A percentile compares a stretch with the other conserved stretches of the same genome.
These are phyloP conservation scores for Penaeus chinensis DNA, from an alignment of 1,140 invertebrate species.

Conservation along the genomic window DNA sequence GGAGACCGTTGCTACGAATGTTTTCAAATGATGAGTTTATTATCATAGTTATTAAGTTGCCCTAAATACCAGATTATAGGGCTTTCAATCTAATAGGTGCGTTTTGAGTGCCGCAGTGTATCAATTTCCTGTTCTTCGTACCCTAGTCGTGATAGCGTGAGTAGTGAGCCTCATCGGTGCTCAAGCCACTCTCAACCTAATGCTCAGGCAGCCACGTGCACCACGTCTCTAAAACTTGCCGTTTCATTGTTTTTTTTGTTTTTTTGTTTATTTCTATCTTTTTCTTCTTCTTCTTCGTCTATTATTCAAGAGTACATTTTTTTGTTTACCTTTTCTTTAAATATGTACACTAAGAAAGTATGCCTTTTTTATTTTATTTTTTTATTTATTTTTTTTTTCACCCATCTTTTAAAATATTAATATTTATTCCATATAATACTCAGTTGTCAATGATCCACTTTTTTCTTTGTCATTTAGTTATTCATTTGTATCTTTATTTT, in stretches of 20 bases:
- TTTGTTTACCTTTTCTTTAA: too few species aligned
- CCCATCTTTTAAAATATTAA: too few species aligned
- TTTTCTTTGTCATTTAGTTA: neutral
- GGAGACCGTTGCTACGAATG: neutral
- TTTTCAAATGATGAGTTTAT: conserved; percentile 32
- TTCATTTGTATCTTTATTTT: neutral
- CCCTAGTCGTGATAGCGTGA: conserved; percentile 60
- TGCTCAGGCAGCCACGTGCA: conserved; percentile 58
- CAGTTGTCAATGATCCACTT: neutral
- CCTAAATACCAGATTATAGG: conserved; percentile 19
- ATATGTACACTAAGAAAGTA: too few species aligned
- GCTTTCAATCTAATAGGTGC: conserved; percentile 38
- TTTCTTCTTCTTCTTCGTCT: too few species aligned
- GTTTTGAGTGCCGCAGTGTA: conserved; percentile 52
- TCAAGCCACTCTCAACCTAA: conserved; percentile 59
- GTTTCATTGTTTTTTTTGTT: neutral
- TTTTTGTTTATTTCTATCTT: neutral
- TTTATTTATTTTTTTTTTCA: too few species aligned
- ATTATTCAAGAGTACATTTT: too few species aligned
- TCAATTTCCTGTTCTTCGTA: conserved; percentile 53
- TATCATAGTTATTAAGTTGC: conserved; percentile 38
- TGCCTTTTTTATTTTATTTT: too few species aligned
- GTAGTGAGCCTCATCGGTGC: conserved; percentile 53
- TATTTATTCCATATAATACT: too few species aligned
- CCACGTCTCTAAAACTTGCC: conserved; percentile 19